Evolutionary conservation across 2,888 invertebrate species (phyloP), one percentile per base, ranked within the genome.

Genomic region (Meandrusa payeni): DNA sequence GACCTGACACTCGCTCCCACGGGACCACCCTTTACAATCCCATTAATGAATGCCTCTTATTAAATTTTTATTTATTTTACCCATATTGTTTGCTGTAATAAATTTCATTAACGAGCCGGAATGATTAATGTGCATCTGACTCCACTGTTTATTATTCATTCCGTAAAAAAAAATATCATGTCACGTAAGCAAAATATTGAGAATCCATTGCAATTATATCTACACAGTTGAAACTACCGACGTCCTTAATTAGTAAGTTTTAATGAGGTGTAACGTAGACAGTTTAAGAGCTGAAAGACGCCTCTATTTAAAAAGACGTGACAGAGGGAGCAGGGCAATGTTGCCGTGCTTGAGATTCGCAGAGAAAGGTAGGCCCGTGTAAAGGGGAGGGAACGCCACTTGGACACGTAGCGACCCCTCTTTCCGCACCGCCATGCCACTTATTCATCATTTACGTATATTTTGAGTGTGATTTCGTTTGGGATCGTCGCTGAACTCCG

Each of bases 391-490:
- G 59, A 40, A 47, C 38, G 52, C 72, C 76, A 78, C 80, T 83
- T 79, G 80, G 78, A 78, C 85, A 85, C 83, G 81, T 82, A 76
- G 64, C 54, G 54, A 48, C 65, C 64, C 65, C 60, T 54, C 58
- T 61, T 45, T 58, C 56, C 55, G 17, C 61, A 61, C 59, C 48
- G 37, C 59, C 61, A 57, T 59, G 64, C 69, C 72, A 76, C 78
- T 81, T 80, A 79, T 72, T 79, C 80, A 78, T 81, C 81, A 80
- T 81, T 82, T 83, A 74, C 70, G 74, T 76, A 78, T 76, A 77
- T 81, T 82, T 81, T 77, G 75, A 78, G 81, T 79, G 77, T 78
- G 82, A 82, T 86, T 82, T 80, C 72, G 75, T 78, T 79, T 74
- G 71, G 74, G 72, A 78, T 74, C 69, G 69, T 72, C 72, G 63